Percentiles rank a stretch among this genome's conserved stretches.
phyloP scores from a whole-genome alignment of 2,113 vertebrate species.

The Tachycineta bicolor region DNA sequence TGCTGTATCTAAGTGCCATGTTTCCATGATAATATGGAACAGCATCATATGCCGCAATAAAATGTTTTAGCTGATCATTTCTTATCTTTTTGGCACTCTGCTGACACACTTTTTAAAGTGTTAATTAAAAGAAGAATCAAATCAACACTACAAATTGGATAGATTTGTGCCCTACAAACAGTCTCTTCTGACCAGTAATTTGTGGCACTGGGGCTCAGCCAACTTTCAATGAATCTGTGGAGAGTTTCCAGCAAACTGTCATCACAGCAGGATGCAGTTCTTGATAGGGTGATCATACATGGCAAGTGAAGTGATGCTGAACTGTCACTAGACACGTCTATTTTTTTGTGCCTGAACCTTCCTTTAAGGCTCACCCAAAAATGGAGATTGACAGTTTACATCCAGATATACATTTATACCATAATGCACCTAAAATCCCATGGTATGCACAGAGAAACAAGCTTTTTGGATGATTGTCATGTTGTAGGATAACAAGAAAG shows the following conservation, averaged over 20 bases:
- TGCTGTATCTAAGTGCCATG: background rate
- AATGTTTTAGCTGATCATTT: conserved; percentile 36
- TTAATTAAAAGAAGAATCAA: conserved; percentile 64
- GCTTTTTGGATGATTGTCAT: background rate
- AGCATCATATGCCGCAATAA: conserved; percentile 25
- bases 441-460: background rate
- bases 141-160: conserved; percentile 38
- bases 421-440: background rate
- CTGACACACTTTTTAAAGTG: conserved; percentile 36
- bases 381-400: background rate
- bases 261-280: background rate
- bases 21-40: background rate
- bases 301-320: conserved; percentile 23
- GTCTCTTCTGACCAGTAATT: conserved; percentile 58
- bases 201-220: conserved; percentile 45
- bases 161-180: conserved; percentile 44
- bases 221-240: conserved; percentile 36
- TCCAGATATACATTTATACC: background rate
- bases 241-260: conserved; percentile 53
- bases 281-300: conserved; percentile 26
- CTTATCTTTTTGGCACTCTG: conserved; percentile 33
- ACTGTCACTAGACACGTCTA: conserved; percentile 20
- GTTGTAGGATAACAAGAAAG: background rate
- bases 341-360: background rate
- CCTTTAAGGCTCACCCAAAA: background rate